Conservation (phyloP, 2,888 invertebrate species). For the Steinernema scapterisci region DNA sequence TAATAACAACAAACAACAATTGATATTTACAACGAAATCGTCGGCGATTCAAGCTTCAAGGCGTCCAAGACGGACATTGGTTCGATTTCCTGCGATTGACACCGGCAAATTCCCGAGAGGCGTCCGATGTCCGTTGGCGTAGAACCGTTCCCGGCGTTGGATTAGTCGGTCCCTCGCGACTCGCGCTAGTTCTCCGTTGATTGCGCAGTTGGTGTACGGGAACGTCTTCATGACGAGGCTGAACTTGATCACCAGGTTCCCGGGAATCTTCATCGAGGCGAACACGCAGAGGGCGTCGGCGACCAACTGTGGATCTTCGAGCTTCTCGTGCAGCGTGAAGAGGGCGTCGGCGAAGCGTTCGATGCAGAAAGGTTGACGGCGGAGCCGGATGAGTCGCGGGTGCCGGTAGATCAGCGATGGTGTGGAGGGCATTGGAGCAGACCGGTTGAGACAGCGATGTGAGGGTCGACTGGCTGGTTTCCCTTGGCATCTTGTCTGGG, state of each 20-base stretch:
- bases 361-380: background rate
- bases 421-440: background rate
- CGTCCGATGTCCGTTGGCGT: background rate
- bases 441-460: too few species aligned
- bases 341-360: background rate
- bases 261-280: constrained; percentile 2
- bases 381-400: background rate
- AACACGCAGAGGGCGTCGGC: background rate
- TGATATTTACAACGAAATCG: background rate
- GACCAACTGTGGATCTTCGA: background rate
- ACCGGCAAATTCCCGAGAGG: background rate
- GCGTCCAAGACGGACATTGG: background rate
- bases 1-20: background rate
- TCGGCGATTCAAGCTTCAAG: background rate
- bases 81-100: background rate
- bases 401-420: background rate
- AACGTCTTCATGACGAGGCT: background rate
- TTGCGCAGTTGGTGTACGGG: background rate
- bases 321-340: background rate
- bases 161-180: constrained; percentile 2
- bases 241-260: background rate
- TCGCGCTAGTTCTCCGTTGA: constrained; percentile 9
- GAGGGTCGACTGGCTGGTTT: too few species aligned
- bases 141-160: background rate
- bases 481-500: too few species aligned